Percentiles rank a stretch among this genome's conserved stretches.
Evolutionary conservation across 2,113 vertebrate species (phyloP).

Genomic region (Phycodurus eques): DNA sequence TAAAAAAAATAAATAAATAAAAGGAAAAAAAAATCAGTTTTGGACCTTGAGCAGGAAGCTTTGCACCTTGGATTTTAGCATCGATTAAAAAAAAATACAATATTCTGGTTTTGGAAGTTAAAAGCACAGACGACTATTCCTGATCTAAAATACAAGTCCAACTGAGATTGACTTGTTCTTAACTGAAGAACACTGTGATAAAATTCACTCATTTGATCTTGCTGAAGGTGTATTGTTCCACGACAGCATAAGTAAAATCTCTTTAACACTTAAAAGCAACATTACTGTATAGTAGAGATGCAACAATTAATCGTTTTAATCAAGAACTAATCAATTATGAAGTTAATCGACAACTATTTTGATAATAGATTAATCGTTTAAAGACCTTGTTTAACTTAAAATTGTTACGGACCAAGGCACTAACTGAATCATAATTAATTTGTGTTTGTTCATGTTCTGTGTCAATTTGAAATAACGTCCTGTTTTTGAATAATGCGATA

Average conservation of each 20-base stretch:
- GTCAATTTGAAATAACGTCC: too few species aligned
- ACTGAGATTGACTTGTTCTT: background rate
- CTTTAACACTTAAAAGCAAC: background rate
- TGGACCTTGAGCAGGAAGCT: background rate
- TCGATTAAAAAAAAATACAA: background rate
- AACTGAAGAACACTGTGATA: constrained; percentile 14
- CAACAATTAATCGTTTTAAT: too few species aligned
- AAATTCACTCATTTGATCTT: background rate
- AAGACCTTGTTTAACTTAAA: too few species aligned
- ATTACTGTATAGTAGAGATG: too few species aligned
- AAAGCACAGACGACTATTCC: background rate
- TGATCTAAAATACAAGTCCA: constrained; percentile 12
- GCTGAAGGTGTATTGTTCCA: background rate
- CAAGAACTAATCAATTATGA: too few species aligned
- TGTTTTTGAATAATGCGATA: too few species aligned
- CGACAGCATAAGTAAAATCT: background rate
- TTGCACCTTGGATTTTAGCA: background rate
- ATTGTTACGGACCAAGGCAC: too few species aligned
- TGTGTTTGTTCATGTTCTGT: too few species aligned
- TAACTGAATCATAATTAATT: too few species aligned
- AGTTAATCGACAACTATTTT: too few species aligned
- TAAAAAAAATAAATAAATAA: too few species aligned
- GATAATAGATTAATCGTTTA: too few species aligned
- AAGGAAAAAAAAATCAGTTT: background rate
- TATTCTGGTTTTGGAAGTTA: background rate